These are phyloP conservation scores for Triops cancriformis DNA, from an alignment of 1,140 invertebrate species.

Conservation along the genomic window DNA sequence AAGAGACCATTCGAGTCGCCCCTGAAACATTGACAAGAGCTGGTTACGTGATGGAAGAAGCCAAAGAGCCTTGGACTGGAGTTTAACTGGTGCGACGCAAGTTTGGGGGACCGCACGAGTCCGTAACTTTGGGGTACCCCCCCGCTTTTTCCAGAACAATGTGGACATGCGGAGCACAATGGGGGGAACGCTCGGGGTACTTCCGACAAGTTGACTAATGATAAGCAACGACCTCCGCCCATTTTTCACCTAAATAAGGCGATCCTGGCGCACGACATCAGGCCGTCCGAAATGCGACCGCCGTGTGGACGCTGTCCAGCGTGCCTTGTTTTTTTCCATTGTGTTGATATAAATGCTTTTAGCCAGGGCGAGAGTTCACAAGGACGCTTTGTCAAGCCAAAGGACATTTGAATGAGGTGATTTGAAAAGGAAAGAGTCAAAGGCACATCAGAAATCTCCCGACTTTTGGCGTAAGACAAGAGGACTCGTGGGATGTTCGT, in stretches of 20 bases:
- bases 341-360: neutral
- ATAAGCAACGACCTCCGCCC: slow-evolving; percentile 12
- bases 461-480: no score
- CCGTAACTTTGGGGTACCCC: neutral
- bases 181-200: slow-evolving; percentile 1
- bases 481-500: no score
- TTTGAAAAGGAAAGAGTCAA: no score
- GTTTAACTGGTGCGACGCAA: no score
- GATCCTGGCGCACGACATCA: neutral
- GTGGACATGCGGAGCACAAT: neutral
- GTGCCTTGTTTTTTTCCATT: neutral
- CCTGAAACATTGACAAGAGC: no score
- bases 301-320: neutral
- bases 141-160: neutral
- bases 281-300: neutral
- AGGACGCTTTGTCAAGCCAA: no score
- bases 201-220: slow-evolving; percentile 10
- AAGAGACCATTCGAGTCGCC: neutral
- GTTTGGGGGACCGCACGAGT: no score
- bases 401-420: no score
- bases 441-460: no score
- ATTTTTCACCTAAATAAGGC: slow-evolving; percentile 5
- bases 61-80: no score
- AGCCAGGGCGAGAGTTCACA: no score
- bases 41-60: no score